Conservation (phyloP, 2,888 invertebrate genomes). For the Vesta saturnalis region DNA sequence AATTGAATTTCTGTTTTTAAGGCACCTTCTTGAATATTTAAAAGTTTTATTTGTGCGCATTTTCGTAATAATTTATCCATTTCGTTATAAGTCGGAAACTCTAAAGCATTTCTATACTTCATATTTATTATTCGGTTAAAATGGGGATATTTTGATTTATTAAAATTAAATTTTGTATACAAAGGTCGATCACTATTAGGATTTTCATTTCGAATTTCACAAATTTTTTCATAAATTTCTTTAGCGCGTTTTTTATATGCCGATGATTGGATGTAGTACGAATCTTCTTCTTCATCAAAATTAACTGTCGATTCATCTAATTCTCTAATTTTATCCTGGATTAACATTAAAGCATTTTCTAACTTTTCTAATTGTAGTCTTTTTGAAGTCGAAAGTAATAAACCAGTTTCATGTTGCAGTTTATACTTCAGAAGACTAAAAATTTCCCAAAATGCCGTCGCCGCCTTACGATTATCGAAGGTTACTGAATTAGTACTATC, state of each 20-base stretch:
- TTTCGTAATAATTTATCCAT: conserved; percentile 49
- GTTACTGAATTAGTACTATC: background rate
- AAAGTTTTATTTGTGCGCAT: conserved; percentile 46
- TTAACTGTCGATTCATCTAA: conserved; percentile 75
- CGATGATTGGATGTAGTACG: conserved; percentile 74
- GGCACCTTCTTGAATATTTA: conserved; percentile 37
- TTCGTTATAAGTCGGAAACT: conserved; percentile 55
- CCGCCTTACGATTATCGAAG: background rate
- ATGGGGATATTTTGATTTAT: conserved; percentile 26
- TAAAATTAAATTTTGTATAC: conserved; percentile 29
- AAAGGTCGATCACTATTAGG: conserved; percentile 18
- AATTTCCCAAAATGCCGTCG: background rate
- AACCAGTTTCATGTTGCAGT: background rate
- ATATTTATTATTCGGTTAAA: conserved; percentile 44
- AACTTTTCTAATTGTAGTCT: background rate
- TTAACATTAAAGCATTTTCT: conserved; percentile 68
- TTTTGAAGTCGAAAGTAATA: background rate
- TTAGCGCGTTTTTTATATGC: conserved; percentile 58
- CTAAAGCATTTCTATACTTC: conserved; percentile 51
- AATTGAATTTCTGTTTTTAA: conserved; percentile 50
- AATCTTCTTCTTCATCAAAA: conserved; percentile 76
- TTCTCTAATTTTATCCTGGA: conserved; percentile 72
- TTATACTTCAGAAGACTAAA: background rate
- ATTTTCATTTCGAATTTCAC: conserved; percentile 20
- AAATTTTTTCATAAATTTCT: conserved; percentile 20